Base-by-base conservation (phyloP, 2,888 invertebrate species). In the Xestia c-nigrum region DNA sequence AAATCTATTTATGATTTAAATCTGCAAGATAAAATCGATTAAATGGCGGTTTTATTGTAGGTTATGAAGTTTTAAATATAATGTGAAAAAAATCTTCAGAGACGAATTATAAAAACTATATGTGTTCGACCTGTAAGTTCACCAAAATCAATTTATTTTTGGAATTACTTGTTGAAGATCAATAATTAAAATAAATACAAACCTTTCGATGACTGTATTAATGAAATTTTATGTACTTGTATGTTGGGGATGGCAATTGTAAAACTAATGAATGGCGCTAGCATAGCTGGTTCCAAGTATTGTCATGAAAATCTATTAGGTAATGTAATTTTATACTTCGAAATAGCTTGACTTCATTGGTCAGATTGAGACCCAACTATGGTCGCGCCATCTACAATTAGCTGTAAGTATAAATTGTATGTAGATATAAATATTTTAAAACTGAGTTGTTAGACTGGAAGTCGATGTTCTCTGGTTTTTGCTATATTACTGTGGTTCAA, bases 1-100 rank as follows among this genome's bases (percentile, higher is more conserved):
- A n/a, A n/a, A n/a, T n/a, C n/a, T 9, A 9, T 61, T 6, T 38
- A 38, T 19, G 38, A 61, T 61, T 61, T 61, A 38, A 38, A 61
- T 38, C 61, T 59, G 61, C 38, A 10, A 61, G 38, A 72, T 72
- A 47, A 72, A 59, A 72, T 72, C 59, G 38, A 59, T 3, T 47
- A 43, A 46, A 68, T 47, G 7, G 14, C 5, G 6, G 19, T 52
- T 2, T 14, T 24, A 3, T 43, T 65, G 0, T 52, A 52, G 3
- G 21, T n/a, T 10, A n/a, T 10, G 52, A n/a, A 55, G n/a, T n/a
- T 21, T 9, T 43, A n/a, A n/a, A n/a, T n/a, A n/a, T n/a, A n/a
- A n/a, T n/a, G n/a, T n/a, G n/a, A n/a, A n/a, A n/a, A n/a, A n/a
- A n/a, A n/a, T n/a, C n/a, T n/a, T n/a, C 12, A 55, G 4, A n/a